These are phyloP conservation scores for Ellobius talpinus DNA, from an alignment of 2,113 vertebrate species.

Conservation along the genomic window DNA sequence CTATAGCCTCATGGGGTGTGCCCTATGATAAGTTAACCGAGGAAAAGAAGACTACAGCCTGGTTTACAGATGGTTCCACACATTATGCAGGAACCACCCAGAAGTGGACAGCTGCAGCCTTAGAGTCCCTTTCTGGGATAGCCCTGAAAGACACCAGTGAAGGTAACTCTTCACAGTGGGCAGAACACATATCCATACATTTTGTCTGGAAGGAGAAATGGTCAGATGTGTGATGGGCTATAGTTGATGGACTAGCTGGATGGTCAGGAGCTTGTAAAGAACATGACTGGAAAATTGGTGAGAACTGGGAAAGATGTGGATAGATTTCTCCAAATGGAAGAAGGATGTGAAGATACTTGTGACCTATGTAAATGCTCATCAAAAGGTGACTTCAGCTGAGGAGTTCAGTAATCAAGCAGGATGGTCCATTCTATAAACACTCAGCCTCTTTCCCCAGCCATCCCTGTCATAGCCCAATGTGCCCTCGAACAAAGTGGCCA, in stretches of 20 bases:
- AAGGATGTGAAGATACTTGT: background rate
- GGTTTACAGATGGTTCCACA: background rate
- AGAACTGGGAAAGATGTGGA: background rate
- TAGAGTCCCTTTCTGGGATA: background rate
- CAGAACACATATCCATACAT: background rate
- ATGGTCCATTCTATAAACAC: background rate
- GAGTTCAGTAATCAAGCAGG: background rate
- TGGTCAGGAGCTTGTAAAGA: background rate
- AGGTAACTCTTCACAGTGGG: background rate
- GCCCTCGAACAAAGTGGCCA: background rate
- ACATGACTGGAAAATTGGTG: background rate
- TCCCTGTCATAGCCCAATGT: background rate
- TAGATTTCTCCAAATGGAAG: background rate
- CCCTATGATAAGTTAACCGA: background rate
- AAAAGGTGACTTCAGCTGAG: background rate
- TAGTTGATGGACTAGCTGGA: background rate
- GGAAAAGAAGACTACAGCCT: background rate
- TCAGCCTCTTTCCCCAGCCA: background rate
- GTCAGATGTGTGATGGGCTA: background rate
- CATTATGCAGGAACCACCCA: background rate
- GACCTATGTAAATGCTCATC: background rate
- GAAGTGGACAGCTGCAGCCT: background rate
- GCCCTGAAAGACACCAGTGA: background rate
- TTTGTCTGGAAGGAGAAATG: background rate
- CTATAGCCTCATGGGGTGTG: background rate